These are phyloP conservation scores for Phycodurus eques DNA, from an alignment of 2,113 vertebrate genomes.

Conservation along the genomic window DNA sequence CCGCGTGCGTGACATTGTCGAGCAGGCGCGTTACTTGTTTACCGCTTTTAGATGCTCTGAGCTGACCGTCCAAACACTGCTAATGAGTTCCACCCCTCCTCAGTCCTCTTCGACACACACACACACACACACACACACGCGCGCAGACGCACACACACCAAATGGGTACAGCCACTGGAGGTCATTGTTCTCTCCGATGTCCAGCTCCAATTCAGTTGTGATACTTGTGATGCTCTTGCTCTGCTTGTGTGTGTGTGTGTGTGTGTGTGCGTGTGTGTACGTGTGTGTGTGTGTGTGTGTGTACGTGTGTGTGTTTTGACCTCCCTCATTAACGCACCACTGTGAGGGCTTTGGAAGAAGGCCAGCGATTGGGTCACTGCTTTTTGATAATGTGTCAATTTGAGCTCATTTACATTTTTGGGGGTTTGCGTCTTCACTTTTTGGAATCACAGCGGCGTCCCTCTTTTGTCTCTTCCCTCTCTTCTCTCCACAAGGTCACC, in stretches of 20 bases:
- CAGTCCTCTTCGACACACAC: slow-evolving; percentile 3
- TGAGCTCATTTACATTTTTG: slow-evolving; percentile 26
- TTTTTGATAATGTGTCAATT: slow-evolving; percentile 35
- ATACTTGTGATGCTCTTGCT: slow-evolving; percentile 1
- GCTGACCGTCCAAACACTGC: slow-evolving; percentile 44
- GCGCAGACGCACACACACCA: slow-evolving; percentile 5
- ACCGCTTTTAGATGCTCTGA: slow-evolving; percentile 41
- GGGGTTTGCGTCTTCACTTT: slow-evolving; percentile 19
- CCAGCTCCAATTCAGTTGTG: slow-evolving; percentile 15
- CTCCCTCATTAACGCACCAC: slow-evolving; percentile 20
- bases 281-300: slow-evolving; percentile 10
- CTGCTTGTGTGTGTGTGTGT: slow-evolving; percentile 7
- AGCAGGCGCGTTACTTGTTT: slow-evolving; percentile 45
- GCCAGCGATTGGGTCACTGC: slow-evolving; percentile 12
- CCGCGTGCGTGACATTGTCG: slow-evolving; percentile 25
- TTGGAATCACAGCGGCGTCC: slow-evolving; percentile 12
- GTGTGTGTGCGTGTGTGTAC: too few relatives aligned
- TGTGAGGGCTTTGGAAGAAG: slow-evolving; percentile 11
- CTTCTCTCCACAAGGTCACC: slow-evolving; percentile 12
- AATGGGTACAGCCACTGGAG: slow-evolving; percentile 51
- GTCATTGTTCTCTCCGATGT: slow-evolving; percentile 61
- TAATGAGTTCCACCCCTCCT: slow-evolving; percentile 43
- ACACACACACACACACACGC: background rate
- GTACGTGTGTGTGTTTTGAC: background rate
- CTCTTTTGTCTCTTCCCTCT: background rate